phyloP scores from a whole-genome alignment of 2,113 vertebrate species.

The Casuarius casuarius region DNA sequence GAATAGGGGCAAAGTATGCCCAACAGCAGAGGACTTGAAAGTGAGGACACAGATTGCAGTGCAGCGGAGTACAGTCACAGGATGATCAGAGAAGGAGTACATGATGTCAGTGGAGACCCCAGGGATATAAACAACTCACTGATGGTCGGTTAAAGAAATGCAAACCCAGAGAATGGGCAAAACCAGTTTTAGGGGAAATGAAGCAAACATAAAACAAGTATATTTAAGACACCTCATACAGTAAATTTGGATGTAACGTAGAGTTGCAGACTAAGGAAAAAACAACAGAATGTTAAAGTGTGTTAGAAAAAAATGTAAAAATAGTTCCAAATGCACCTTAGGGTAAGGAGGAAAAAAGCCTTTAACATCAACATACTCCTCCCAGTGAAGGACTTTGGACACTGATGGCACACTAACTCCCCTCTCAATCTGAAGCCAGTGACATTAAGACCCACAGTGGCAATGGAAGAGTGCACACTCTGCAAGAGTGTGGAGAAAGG shows the following conservation, averaged over 20 bases:
- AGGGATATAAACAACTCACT: background rate
- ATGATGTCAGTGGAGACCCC: background rate
- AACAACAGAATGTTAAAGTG: background rate
- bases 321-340: background rate
- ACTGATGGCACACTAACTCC: background rate
- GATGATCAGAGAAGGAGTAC: rapidly evolving
- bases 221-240: background rate
- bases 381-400: background rate
- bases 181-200: background rate
- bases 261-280: background rate
- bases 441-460: background rate
- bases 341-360: background rate
- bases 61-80: background rate
- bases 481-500: background rate
- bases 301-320: background rate
- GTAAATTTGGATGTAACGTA: background rate
- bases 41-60: rapidly evolving
- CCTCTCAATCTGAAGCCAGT: background rate
- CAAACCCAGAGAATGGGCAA: background rate
- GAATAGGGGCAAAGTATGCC: background rate
- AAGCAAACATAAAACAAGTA: background rate
- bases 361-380: background rate
- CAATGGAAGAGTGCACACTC: background rate
- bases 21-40: background rate
- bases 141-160: background rate